A percentile compares a stretch with the other conserved stretches of the same genome.
These are phyloP conservation scores for Dicentrarchus labrax DNA, from an alignment of 2,113 vertebrate genomes.

Conservation along the genomic window DNA sequence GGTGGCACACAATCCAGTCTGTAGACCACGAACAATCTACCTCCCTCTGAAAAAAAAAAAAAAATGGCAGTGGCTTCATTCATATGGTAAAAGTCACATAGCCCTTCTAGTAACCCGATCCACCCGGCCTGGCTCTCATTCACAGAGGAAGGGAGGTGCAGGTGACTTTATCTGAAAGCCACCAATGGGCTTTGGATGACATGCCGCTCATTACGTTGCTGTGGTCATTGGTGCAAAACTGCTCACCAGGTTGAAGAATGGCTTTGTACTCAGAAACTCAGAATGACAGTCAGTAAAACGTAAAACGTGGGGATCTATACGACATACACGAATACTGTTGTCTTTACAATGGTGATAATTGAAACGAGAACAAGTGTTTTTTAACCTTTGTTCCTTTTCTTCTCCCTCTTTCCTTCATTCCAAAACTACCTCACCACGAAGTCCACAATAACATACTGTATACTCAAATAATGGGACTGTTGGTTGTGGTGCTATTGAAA, in stretches of 20 bases:
- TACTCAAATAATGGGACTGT: neutral
- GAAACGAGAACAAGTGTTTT: neutral
- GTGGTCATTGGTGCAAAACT: constrained; percentile 72
- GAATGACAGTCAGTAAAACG: neutral
- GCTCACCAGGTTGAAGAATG: constrained; percentile 62
- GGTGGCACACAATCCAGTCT: constrained; percentile 66
- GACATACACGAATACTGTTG: neutral
- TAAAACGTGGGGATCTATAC: neutral
- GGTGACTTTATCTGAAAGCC: constrained; percentile 77
- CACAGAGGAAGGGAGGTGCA: constrained; percentile 60
- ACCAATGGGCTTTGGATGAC: constrained; percentile 74
- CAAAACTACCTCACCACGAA: accelerated
- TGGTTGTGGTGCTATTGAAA: neutral
- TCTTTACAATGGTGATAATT: neutral
- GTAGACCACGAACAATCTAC: constrained; percentile 60
- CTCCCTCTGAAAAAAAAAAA: constrained; percentile 28
- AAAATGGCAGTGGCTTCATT: constrained; percentile 69
- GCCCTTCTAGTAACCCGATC: constrained; percentile 75
- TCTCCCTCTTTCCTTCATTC: neutral
- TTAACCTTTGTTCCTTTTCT: neutral
- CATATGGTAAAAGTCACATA: constrained; percentile 80
- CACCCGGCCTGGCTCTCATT: constrained; percentile 56
- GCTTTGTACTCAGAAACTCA: constrained; percentile 60
- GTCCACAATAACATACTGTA: neutral
- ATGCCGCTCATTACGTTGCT: constrained; percentile 66